phyloP scores from a whole-genome alignment of 2,113 vertebrate species.

The Lepidothrix coronata region DNA sequence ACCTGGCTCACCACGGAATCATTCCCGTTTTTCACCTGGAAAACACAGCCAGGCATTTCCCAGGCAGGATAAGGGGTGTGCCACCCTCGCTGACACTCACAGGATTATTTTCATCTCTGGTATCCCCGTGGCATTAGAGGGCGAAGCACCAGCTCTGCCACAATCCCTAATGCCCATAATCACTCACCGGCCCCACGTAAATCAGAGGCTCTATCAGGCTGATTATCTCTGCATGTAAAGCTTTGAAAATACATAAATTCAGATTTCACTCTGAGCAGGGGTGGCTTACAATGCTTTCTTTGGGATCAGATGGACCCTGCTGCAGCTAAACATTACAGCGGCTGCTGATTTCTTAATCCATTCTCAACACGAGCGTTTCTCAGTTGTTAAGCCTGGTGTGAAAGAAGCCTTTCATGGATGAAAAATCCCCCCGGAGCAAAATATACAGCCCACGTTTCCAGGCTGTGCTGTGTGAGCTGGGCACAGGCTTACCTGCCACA shows the following conservation, averaged over 20 bases:
- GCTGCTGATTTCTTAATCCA: conserved; percentile 51
- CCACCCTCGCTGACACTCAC: neutral
- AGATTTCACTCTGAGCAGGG: conserved; percentile 18
- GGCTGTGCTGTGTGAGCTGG: neutral
- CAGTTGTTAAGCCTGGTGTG: conserved; percentile 22
- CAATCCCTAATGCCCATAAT: neutral
- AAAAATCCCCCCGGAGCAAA: conserved; percentile 14
- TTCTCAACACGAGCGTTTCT: neutral
- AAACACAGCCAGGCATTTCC: neutral
- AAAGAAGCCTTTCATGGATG: conserved; percentile 35
- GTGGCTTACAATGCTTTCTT: conserved; percentile 39
- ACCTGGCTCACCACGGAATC: neutral
- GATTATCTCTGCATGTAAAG: conserved; percentile 48
- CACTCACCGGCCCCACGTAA: neutral
- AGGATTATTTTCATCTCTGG: neutral
- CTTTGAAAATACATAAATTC: conserved; percentile 52
- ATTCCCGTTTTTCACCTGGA: neutral
- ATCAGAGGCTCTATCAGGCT: conserved; percentile 19
- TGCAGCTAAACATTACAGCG: neutral
- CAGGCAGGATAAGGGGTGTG: neutral
- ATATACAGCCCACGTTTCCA: conserved; percentile 14
- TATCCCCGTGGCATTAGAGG: neutral
- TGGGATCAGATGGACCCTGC: conserved; percentile 1
- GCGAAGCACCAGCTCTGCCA: neutral
- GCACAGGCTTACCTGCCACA: neutral